A percentile compares a stretch with the other conserved stretches of the same genome.
Evolutionary conservation across 2,888 invertebrate species (phyloP).

Genomic region (Zeuzera pyrina): DNA sequence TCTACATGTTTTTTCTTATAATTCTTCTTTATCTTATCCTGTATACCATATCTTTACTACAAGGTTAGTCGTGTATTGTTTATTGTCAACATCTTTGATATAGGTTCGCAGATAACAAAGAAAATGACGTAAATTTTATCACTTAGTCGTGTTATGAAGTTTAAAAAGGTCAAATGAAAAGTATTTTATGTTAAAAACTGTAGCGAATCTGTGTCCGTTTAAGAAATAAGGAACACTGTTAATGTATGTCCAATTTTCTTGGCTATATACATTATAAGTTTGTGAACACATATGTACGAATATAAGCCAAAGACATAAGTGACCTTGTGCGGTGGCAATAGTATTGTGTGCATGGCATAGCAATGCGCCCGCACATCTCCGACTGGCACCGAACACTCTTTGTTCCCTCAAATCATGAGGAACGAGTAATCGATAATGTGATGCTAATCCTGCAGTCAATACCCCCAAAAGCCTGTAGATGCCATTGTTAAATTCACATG

Average conservation of each 20-base stretch:
- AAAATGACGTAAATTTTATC: constrained; percentile 9
- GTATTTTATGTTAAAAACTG: too few relatives aligned
- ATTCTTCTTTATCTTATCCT: constrained; percentile 29
- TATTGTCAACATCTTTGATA: constrained; percentile 46
- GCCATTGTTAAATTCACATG: constrained; percentile 21
- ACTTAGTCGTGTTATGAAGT: too few relatives aligned
- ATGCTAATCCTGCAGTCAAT: constrained; percentile 27
- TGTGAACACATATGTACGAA: too few relatives aligned
- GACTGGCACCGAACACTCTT: constrained; percentile 31
- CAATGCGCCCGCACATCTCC: constrained; percentile 29
- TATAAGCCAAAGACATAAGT: too few relatives aligned
- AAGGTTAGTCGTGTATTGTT: constrained; percentile 56
- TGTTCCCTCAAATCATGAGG: constrained; percentile 29
- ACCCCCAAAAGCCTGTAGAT: constrained; percentile 29
- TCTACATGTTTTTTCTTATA: constrained; percentile 11
- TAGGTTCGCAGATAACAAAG: constrained; percentile 31
- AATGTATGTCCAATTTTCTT: too few relatives aligned
- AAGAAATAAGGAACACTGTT: too few relatives aligned
- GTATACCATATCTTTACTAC: constrained; percentile 24
- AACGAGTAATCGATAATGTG: too few relatives aligned
- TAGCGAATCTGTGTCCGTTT: too few relatives aligned
- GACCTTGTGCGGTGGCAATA: constrained; percentile 46
- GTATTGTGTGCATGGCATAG: constrained; percentile 43
- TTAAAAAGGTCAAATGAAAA: too few relatives aligned
- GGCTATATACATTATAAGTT: too few relatives aligned